Base-by-base conservation (phyloP, 2,888 invertebrate species). In the Eupeodes luniger region DNA sequence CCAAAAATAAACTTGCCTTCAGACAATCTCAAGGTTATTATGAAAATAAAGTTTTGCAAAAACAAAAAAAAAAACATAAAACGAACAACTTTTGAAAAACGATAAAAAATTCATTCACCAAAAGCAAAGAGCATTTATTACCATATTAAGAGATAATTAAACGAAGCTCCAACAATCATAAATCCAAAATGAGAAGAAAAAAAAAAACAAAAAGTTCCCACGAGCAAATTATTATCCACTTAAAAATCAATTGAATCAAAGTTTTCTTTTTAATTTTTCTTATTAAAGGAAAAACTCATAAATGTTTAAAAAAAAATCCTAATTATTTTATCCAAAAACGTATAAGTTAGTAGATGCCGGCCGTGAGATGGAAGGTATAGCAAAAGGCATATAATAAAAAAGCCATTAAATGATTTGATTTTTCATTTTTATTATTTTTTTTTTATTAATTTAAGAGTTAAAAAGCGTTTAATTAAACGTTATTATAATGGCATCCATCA, bases 291-390 rank as follows among this genome's bases (percentile, higher is more conserved):
- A 66, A 66, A 49, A 5, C 62, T 16, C 40, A 16, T 40, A 62
- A n/a, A 19, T 57, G 5, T 19, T 4, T 14, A 3, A 40, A 16
- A 53, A 36, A 69, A 69, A 49, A 2, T 16, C 34, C 34, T 53
- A 69, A 69, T 69, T 69, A 69, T 53, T 69, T 69, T 34, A 16
- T 16, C 53, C 69, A 53, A 69, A 69, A 69, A 53, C 16, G 66
- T 10, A 40, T n/a, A 36, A 59, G 59, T 36, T 7, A 40, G 40
- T 40, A 40, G 40, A 40, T 5, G 40, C 36, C 5, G 36, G 36
- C 27, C 27, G 27, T 27, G 3, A 27, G 27, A 2, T 27, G 40
- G 40, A 40, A 40, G 40, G 40, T 40, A 40, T 5, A 40, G 9
- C 6, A 40, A 40, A 9, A 59, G 34, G 2, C 14, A 66, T 1